Conservation (phyloP, 2,888 invertebrate species). For the Aelia acuminata region DNA sequence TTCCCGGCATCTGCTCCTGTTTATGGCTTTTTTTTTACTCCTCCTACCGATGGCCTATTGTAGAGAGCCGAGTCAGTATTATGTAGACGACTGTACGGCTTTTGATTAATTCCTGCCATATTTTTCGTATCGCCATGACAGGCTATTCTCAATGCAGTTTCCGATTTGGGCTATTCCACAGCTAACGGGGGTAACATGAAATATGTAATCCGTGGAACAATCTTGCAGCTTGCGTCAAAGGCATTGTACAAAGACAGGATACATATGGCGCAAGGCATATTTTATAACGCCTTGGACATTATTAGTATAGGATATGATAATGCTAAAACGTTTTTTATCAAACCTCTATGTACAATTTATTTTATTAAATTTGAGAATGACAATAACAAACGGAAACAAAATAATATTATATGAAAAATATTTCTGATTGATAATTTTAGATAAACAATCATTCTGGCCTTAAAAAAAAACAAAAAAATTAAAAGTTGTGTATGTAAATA, state of each 20-base stretch:
- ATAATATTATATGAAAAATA: no score
- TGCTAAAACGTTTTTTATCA: no score
- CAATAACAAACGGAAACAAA: no score
- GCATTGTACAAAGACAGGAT: neutral
- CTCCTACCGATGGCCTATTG: neutral
- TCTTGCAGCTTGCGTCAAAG: neutral
- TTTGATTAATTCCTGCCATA: constrained; percentile 48
- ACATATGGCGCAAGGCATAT: neutral
- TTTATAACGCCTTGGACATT: neutral
- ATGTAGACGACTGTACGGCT: constrained; percentile 2
- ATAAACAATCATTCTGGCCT: no score
- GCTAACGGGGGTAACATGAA: neutral
- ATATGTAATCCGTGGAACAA: neutral
- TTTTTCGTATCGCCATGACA: constrained; percentile 17
- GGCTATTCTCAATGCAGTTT: neutral
- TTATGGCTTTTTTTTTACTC: constrained; percentile 1
- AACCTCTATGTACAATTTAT: no score
- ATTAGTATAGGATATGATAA: neutral
- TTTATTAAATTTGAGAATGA: no score
- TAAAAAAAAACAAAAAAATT: no score
- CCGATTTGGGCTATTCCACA: neutral
- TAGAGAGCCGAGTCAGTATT: neutral
- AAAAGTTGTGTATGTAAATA: no score
- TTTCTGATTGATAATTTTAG: no score
- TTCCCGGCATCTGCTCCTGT: constrained; percentile 45